Evolutionary conservation across 2,113 vertebrate species (phyloP), one percentile per base, ranked within the genome.

Genomic region (Suncus etruscus): DNA sequence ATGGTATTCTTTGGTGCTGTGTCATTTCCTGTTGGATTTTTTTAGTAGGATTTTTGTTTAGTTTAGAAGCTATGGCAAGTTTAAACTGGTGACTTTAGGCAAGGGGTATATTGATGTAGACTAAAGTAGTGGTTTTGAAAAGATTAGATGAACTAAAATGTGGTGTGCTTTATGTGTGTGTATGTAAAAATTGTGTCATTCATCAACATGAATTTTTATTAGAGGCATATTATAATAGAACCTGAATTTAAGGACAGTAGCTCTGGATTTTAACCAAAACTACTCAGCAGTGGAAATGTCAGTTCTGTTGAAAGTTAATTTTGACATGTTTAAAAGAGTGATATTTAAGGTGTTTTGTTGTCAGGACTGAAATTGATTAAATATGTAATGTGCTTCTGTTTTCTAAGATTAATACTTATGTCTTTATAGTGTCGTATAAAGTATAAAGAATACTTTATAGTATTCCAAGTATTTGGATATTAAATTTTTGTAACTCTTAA

Each of bases 251-350:
- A 50, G 54, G 58, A 65, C 8, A 58, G 9, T 90, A 70, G 87
- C 81, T 25, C 31, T 84, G 54, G 61, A 0, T 90, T 72, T 77
- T 69, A 61, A 66, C 51, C 54, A 15, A 54, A 54, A 16, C 70
- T 54, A 54, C 11, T 16, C 11, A 14, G 61, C 16, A 31, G 0
- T 51, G 82, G 32, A 10, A 73, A 20, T 87, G 32, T 31, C 58
- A 51, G 8, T 92, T 86, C 45, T 90, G 29, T 72, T 77, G 72
- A 32, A 92, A 54, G 32, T 68, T 90, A 58, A 16, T 82, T 86
- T 31, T 16, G 18, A 54, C 14, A 20, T 27, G 22, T 54, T 2
- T 69, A 69, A 78, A 87, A 78, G 48, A 63, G 48, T 32, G 8
- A 7, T 22, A 25, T 22, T 77, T 20, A 45, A 54, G 54, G 54